phyloP scores from a whole-genome alignment of 1,140 invertebrate genomes.

The Penaeus vannamei region DNA sequence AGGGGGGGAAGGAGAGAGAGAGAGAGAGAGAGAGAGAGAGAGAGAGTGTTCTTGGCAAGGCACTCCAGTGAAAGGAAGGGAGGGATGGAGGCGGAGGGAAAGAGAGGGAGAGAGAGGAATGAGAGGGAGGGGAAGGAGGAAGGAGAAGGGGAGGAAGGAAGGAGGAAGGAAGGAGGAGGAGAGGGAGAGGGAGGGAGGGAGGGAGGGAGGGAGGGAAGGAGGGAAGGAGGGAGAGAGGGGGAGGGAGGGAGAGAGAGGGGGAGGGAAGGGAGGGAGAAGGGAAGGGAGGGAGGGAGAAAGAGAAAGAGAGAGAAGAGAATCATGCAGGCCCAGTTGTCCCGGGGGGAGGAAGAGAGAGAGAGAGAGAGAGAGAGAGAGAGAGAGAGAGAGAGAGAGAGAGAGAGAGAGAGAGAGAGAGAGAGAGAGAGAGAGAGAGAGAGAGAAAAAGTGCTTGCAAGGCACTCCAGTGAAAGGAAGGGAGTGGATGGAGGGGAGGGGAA shows the following conservation, averaged over 20 bases:
- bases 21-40: no score
- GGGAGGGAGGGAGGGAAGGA: background rate
- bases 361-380: background rate
- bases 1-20: no score
- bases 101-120: background rate
- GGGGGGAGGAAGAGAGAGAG: background rate
- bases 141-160: background rate
- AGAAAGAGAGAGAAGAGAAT: background rate
- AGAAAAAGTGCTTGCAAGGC: no score
- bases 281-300: no score
- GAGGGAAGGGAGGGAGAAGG: background rate
- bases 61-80: background rate
- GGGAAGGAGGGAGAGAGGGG: background rate
- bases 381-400: background rate
- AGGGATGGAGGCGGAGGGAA: no score
- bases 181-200: constrained; percentile 3
- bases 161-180: background rate
- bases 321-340: background rate
- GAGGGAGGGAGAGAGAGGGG: background rate
- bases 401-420: background rate
- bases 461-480: no score
- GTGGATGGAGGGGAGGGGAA: no score
- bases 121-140: background rate
- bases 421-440: background rate
- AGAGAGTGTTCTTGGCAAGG: background rate